These are phyloP conservation scores for Calephelis nemesis DNA, from an alignment of 1,140 invertebrate species.

Conservation along the genomic window DNA sequence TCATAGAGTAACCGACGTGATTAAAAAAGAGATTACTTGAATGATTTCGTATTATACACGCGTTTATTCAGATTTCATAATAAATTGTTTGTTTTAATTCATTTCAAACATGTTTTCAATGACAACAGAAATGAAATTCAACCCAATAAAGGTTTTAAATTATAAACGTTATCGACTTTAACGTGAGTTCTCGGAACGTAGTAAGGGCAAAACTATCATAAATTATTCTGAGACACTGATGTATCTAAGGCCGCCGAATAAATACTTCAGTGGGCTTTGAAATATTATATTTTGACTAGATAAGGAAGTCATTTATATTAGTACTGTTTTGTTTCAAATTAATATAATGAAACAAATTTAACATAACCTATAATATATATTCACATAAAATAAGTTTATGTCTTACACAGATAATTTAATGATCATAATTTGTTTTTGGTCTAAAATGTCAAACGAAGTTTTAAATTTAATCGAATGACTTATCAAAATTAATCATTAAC, in stretches of 20 bases:
- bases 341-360: constrained; percentile 1
- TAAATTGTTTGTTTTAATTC: no score
- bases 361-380: not conserved
- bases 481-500: not conserved
- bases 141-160: not conserved
- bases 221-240: constrained; percentile 6
- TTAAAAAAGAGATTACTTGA: no score
- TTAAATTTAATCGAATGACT: not conserved
- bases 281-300: constrained; percentile 13
- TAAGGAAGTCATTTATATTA: constrained; percentile 11
- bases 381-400: constrained; percentile 6
- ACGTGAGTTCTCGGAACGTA: not conserved
- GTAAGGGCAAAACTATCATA: not conserved
- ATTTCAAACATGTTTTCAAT: no score
- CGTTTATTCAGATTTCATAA: no score
- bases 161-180: not conserved
- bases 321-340: constrained; percentile 9
- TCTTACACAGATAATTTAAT: not conserved
- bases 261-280: constrained; percentile 9
- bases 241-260: constrained; percentile 7
- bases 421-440: not conserved
- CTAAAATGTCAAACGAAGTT: not conserved
- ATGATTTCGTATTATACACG: no score
- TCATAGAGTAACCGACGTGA: no score
- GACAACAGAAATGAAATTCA: no score